Evolutionary conservation across 2,797 vertebrate genomes (phyloP), one percentile per base, ranked within the genome.

Genomic region (Melanotaenia boesemani): DNA sequence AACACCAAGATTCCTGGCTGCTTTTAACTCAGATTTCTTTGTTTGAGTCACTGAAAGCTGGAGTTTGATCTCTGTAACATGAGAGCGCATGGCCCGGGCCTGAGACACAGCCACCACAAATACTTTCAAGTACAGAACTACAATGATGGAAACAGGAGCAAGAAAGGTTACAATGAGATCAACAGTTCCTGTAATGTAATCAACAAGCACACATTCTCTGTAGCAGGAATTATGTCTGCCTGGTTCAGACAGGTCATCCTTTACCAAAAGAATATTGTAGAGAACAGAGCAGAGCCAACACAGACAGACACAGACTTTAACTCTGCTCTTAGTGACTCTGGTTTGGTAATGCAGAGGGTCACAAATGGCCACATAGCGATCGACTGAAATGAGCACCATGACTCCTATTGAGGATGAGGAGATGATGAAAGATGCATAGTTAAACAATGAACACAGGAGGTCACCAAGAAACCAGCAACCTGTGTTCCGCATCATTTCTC

Each of bases 391-490:
- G 3, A 88, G 69, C 9, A 86, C 81, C 34, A 84, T 80, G 62
- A 61, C 13, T 30, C 63, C 83, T 1, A 78, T 11, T 0, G 86
- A 88, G 8, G 36, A 1, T 2, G 22, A 0, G 12, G 59, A 2
- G 0, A 79, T 2, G 0, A 54, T 6, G 2, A 0, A 56, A 0
- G 2, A 0, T 0, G 67, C 0, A 6, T 10, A 36, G 0, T 16
- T 15, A 13, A n/a, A 73, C 1, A 72, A 1, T 1, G 7, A 18
- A 30, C 84, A 88, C 1, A 50, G 1, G 0, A 30, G 0, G 10
- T 80, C 66, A 6, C 82, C 66, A 0, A 73, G 8, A 24, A 79
- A n/a, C 84, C 86, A 88, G 59, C 87, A 89, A 8, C 34, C 0
- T 15, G 0, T 28, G 0, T 0, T 32, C 4, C 1, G n/a, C n/a